Evolutionary conservation across 2,113 vertebrate genomes (phyloP).

Genomic region (Sarotherodon lohbergeri): DNA sequence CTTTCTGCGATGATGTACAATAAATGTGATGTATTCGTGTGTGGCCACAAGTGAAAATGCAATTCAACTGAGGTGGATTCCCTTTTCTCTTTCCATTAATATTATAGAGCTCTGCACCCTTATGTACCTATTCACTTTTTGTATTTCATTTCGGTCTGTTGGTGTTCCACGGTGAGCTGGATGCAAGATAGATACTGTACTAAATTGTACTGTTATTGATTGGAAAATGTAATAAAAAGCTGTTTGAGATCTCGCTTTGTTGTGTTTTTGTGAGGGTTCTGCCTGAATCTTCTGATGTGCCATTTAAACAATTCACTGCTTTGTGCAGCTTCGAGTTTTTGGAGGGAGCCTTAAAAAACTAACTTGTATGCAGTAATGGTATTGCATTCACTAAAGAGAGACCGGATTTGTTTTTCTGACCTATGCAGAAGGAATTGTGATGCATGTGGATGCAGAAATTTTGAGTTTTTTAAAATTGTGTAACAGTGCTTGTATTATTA

Average conservation of each 20-base stretch:
- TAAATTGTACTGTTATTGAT: slow-evolving; percentile 99
- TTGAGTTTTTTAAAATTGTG: neutral
- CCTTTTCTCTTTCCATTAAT: slow-evolving; percentile 84
- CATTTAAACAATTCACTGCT: neutral
- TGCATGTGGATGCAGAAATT: neutral
- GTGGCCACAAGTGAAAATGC: slow-evolving; percentile 88
- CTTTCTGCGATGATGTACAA: slow-evolving; percentile 87
- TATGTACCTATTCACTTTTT: slow-evolving; percentile 93
- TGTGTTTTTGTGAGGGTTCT: neutral
- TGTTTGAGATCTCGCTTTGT: slow-evolving; percentile 91
- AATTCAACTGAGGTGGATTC: slow-evolving; percentile 76
- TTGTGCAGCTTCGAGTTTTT: neutral
- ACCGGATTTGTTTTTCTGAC: neutral
- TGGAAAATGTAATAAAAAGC: slow-evolving; percentile 99
- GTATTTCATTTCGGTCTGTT: slow-evolving; percentile 99
- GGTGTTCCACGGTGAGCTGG: slow-evolving; percentile 99
- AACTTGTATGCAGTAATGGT: neutral
- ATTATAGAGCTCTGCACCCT: slow-evolving; percentile 91
- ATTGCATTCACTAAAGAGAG: neutral
- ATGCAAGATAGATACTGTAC: slow-evolving; percentile 99
- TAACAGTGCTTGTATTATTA: neutral
- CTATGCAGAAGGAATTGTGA: neutral
- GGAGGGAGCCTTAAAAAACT: neutral
- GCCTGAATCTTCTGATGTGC: neutral
- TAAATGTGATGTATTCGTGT: slow-evolving; percentile 95